Evolutionary conservation across 1,140 invertebrate species (phyloP), one percentile per base, ranked within the genome.

Genomic region (Papilio machaon): DNA sequence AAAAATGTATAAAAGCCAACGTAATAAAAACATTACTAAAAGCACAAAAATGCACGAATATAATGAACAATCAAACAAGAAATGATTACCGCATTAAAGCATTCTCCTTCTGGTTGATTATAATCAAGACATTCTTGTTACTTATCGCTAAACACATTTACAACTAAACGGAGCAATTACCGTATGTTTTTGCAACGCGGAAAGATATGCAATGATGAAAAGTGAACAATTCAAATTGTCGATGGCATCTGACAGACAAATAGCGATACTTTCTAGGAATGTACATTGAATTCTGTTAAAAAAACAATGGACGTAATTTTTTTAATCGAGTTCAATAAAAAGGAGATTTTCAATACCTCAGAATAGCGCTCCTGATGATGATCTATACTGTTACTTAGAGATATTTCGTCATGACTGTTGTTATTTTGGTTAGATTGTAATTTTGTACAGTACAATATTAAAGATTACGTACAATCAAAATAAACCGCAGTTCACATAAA

Each of bases 401-500:
- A n/a, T 19, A n/a, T n/a, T 17, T 9, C 17, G n/a, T 19, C 2
- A 49, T 11, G 47, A 11, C 10, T 19, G 54, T n/a, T 58, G 54
- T 58, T 58, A 58, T 58, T n/a, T 19, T 58, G 17, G 52, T 10
- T 17, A 54, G 17, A 6, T 58, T 79, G 77, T 79, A 79, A 79
- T 67, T 79, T 58, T n/a, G 46, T 79, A n/a, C 11, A 81, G 58
- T 30, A 80, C 85, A 84, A 88, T 87, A 82, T 82, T 82, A 81
- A 81, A 80, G 80, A 86, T 85, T 85, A 88, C 85, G 83, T 82
- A 85, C 82, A 86, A 85, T 84, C 82, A 81, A 81, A 82, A 74
- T 75, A 86, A 89, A 79, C 86, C 88, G 85, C 86, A 88, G 84
- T 83, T 82, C 80, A 79, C 82, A 84, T 84, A 79, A 82, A 83